phyloP scores from a whole-genome alignment of 2,797 vertebrate species.

The Geotrypetes seraphini region DNA sequence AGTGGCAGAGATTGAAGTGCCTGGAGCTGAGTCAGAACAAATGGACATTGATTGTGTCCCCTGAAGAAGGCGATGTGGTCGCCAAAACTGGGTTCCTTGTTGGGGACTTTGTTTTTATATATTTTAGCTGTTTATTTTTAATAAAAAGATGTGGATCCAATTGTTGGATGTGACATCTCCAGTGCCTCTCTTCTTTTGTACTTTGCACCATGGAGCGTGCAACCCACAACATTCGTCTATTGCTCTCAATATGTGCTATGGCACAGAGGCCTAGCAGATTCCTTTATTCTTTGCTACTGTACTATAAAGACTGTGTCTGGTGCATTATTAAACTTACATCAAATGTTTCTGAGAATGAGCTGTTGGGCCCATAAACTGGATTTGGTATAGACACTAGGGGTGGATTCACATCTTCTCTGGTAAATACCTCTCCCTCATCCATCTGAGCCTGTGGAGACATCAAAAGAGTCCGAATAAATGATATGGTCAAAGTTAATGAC shows the following conservation, averaged over 20 bases:
- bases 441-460: slow-evolving; percentile 19
- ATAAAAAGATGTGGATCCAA: no score
- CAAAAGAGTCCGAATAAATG: neutral
- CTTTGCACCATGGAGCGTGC: no score
- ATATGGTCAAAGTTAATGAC: no score
- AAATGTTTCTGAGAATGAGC: slow-evolving; percentile 58
- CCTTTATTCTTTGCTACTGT: neutral
- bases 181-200: no score
- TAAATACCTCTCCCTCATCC: slow-evolving; percentile 32
- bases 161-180: no score
- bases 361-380: slow-evolving; percentile 64
- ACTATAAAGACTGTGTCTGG: neutral
- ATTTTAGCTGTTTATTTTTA: no score
- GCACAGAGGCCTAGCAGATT: neutral
- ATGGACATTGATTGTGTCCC: no score
- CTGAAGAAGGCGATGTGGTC: no score
- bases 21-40: no score
- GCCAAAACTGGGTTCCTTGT: no score
- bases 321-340: slow-evolving; percentile 42
- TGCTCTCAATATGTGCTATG: neutral
- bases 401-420: slow-evolving; percentile 42
- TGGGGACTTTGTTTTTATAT: no score
- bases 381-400: slow-evolving; percentile 72
- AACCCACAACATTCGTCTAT: neutral
- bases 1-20: no score